phyloP scores from a whole-genome alignment of 2,113 vertebrate species.

The Ranitomeya variabilis region DNA sequence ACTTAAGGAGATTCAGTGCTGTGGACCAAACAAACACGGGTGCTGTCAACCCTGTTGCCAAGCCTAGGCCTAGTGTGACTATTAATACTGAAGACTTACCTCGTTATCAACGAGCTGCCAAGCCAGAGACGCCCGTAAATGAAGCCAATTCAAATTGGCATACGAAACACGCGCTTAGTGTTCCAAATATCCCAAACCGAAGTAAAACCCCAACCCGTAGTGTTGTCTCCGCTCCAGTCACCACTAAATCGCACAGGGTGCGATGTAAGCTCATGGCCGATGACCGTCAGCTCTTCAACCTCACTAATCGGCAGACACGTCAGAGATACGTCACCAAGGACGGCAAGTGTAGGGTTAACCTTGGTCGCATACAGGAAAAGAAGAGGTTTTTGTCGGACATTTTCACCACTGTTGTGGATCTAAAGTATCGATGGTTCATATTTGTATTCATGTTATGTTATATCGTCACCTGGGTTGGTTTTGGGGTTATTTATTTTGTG shows the following conservation, averaged over 20 bases:
- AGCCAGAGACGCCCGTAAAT: background rate
- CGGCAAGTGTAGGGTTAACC: conserved; percentile 82
- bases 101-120: conserved; percentile 44
- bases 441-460: conserved; percentile 83
- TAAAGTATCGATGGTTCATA: conserved; percentile 85
- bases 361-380: conserved; percentile 80
- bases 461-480: conserved; percentile 78
- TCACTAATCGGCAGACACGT: conserved; percentile 65
- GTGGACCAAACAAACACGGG: conserved; percentile 1
- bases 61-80: conserved; percentile 54
- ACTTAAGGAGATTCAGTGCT: conserved; percentile 55
- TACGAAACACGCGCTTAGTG: conserved; percentile 40
- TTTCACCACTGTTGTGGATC: conserved; percentile 84
- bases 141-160: background rate
- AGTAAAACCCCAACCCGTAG: conserved; percentile 54
- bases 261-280: conserved; percentile 75
- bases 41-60: conserved; percentile 1
- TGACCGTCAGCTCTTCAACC: conserved; percentile 63
- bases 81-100: conserved; percentile 58
- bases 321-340: conserved; percentile 82
- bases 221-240: background rate
- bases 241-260: conserved; percentile 64
- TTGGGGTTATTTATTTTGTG: conserved; percentile 75
- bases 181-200: conserved; percentile 58
- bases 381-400: conserved; percentile 80